A percentile compares a stretch with the other conserved stretches of the same genome.
Evolutionary conservation across 2,888 invertebrate species (phyloP).

Genomic region (Uloborus plumipes): DNA sequence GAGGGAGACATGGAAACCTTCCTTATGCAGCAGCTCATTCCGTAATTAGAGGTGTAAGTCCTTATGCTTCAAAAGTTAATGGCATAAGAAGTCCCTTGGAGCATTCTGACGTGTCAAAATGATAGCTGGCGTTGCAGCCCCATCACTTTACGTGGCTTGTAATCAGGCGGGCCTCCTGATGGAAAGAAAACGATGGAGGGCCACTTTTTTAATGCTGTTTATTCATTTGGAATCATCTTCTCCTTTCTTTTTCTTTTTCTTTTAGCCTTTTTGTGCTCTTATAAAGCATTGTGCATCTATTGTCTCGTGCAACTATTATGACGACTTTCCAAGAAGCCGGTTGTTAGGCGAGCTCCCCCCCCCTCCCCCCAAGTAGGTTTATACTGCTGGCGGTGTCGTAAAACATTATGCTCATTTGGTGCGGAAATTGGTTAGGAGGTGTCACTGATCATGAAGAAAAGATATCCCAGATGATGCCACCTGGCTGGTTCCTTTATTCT

Average conservation of each 20-base stretch:
- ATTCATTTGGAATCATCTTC: not conserved
- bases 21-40: constrained; percentile 12
- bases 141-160: constrained; percentile 45
- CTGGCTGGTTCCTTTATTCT: too few species aligned
- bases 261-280: not conserved
- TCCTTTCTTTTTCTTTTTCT: constrained; percentile 2
- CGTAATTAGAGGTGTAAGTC: constrained; percentile 57
- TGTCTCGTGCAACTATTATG: too few species aligned
- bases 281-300: too few species aligned
- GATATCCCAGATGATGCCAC: too few species aligned
- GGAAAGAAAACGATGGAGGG: constrained; percentile 1
- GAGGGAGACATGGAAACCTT: not conserved
- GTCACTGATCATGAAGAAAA: too few species aligned
- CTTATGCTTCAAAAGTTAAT: constrained; percentile 44
- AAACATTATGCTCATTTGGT: too few species aligned
- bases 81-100: constrained; percentile 40
- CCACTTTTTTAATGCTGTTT: constrained; percentile 8
- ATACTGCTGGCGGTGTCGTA: too few species aligned
- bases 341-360: too few species aligned
- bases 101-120: constrained; percentile 54
- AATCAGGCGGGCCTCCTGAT: constrained; percentile 26
- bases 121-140: constrained; percentile 47
- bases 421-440: too few species aligned
- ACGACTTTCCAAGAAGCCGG: too few species aligned
- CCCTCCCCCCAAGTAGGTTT: too few species aligned